Evolutionary conservation across 1,140 invertebrate genomes (phyloP).

Genomic region (Eufriesea mexicana): DNA sequence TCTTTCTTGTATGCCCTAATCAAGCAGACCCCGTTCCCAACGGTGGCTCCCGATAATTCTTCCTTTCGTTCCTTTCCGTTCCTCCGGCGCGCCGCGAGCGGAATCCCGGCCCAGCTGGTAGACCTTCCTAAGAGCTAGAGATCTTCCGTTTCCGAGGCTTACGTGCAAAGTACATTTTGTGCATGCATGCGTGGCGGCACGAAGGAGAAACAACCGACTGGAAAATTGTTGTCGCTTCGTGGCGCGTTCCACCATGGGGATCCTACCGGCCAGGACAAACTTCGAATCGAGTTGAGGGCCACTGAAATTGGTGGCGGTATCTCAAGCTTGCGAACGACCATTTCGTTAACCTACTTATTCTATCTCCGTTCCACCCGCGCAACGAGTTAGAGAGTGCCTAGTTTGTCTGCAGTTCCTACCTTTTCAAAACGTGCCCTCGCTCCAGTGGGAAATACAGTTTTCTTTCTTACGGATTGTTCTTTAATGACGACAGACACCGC

Average conservation of each 20-base stretch:
- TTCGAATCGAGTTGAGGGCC: constrained; percentile 63
- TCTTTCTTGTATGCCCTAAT: constrained; percentile 64
- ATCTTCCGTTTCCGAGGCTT: constrained; percentile 65
- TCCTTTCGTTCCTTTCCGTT: constrained; percentile 22
- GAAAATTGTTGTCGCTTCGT: constrained; percentile 67
- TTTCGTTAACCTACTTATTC: constrained; percentile 71
- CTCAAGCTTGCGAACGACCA: constrained; percentile 66
- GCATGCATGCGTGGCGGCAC: constrained; percentile 61
- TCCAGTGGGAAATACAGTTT: constrained; percentile 20
- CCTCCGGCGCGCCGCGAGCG: neutral
- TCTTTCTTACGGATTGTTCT: constrained; percentile 53
- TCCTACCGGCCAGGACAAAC: constrained; percentile 38
- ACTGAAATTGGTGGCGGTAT: constrained; percentile 67
- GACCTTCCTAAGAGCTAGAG: constrained; percentile 30
- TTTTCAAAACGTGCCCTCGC: constrained; percentile 31
- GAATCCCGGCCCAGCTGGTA: constrained; percentile 35
- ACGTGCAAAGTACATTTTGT: constrained; percentile 64
- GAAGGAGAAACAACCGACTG: constrained; percentile 61
- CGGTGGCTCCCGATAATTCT: constrained; percentile 50
- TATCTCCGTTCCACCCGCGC: constrained; percentile 40
- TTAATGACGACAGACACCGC: constrained; percentile 36
- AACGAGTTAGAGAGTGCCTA: constrained; percentile 27
- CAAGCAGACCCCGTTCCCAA: constrained; percentile 30
- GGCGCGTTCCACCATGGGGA: constrained; percentile 37
- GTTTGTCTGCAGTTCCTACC: constrained; percentile 48